Percentiles rank a stretch among this genome's conserved stretches.
Conservation (phyloP, 2,888 invertebrate species). For the Lissonota sp. region DNA sequence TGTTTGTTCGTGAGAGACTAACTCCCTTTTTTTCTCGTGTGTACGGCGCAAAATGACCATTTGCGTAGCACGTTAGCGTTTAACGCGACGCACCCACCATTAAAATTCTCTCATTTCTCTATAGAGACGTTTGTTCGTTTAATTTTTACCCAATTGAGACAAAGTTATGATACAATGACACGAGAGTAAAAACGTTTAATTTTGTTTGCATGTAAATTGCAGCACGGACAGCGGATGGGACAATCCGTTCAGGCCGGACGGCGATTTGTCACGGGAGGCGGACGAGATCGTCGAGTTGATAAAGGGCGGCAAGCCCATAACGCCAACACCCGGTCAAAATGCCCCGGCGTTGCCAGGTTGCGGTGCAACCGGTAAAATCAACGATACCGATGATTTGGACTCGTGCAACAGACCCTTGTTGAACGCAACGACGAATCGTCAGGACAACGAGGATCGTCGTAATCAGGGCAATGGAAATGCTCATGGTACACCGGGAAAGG, state of each 20-base stretch:
- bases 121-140: slow-evolving; percentile 7
- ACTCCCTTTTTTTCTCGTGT: too few species aligned
- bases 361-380: slow-evolving; percentile 77
- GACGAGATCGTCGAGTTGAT: slow-evolving; percentile 98
- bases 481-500: slow-evolving; percentile 80
- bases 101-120: slow-evolving; percentile 58
- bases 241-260: slow-evolving; percentile 98
- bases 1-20: slow-evolving; percentile 53
- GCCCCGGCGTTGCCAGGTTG: slow-evolving; percentile 86
- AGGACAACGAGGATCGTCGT: slow-evolving; percentile 67
- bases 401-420: slow-evolving; percentile 80
- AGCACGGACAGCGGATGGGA: slow-evolving; percentile 99
- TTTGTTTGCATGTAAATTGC: slow-evolving; percentile 78
- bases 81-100: slow-evolving; percentile 57
- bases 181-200: slow-evolving; percentile 15
- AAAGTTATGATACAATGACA: too few species aligned
- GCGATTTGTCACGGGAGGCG: slow-evolving; percentile 96
- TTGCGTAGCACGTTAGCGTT: slow-evolving; percentile 9
- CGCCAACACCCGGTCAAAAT: slow-evolving; percentile 85
- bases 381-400: slow-evolving; percentile 74
- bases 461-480: slow-evolving; percentile 82
- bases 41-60: too few species aligned
- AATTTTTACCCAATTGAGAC: too few species aligned
- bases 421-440: slow-evolving; percentile 74
- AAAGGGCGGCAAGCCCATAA: slow-evolving; percentile 95